These are phyloP conservation scores for Drosophila melanogaster DNA, from an alignment of 1,140 invertebrate species.

Conservation along the genomic window Release_6_plus_ISO1_MT NT_037436.4:14520001-14520500, in stretches of 20 bases:
- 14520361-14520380: constrained; percentile 89
- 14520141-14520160: constrained; percentile 95
- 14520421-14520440: constrained; percentile 49
- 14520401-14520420: constrained; percentile 64
- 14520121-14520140: constrained; percentile 94
- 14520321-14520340: constrained; percentile 93
- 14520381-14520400: constrained; percentile 86
- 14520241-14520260: constrained; percentile 94
- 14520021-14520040: constrained; percentile 81
- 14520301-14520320: constrained; percentile 88
- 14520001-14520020: constrained; percentile 92
- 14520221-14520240: constrained; percentile 92
- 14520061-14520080: background rate
- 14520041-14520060: background rate
- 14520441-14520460: constrained; percentile 83
- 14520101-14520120: constrained; percentile 96
- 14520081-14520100: constrained; percentile 86
- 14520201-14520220: constrained; percentile 93
- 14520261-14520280: constrained; percentile 89
- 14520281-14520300: constrained; percentile 74
- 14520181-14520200: constrained; percentile 95
- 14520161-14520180: constrained; percentile 93
- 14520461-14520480: constrained; percentile 90
- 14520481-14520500: constrained; percentile 87
- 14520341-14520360: constrained; percentile 88